Conservation (phyloP, 2,113 vertebrate species). For the Regulus satrapa region DNA sequence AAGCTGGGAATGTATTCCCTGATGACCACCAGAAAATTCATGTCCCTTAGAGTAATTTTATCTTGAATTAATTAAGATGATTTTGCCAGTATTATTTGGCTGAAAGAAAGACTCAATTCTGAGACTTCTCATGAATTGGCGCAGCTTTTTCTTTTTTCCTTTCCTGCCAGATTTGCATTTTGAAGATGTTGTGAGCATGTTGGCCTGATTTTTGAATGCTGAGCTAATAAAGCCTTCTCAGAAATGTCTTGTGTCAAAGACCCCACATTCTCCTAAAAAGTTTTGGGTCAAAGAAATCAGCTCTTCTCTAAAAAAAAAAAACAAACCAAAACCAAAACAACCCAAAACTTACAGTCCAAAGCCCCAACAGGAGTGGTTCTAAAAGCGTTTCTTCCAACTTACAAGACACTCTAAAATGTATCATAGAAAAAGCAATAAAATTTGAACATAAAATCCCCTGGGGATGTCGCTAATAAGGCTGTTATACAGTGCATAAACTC, state of each 20-base stretch:
- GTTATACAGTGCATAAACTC: neutral
- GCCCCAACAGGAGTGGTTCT: neutral
- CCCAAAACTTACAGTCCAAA: neutral
- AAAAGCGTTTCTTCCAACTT: neutral
- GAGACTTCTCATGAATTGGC: neutral
- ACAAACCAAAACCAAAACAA: no score
- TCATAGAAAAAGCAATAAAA: neutral
- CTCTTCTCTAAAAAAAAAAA: neutral
- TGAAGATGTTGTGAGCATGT: neutral
- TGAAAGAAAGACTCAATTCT: neutral
- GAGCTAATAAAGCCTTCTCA: neutral
- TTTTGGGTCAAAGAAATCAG: neutral
- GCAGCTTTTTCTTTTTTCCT: neutral
- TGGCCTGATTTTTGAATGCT: neutral
- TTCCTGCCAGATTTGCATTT: neutral
- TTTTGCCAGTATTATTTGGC: neutral
- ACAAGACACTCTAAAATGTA: neutral
- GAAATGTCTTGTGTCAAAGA: neutral
- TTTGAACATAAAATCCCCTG: neutral
- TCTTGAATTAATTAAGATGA: neutral
- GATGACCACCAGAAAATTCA: neutral
- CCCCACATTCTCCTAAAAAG: neutral
- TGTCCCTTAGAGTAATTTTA: neutral
- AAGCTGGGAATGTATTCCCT: neutral
- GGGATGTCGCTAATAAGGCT: neutral